Evolutionary conservation across 2,888 invertebrate genomes (phyloP).

Genomic region (Busseola fusca): DNA sequence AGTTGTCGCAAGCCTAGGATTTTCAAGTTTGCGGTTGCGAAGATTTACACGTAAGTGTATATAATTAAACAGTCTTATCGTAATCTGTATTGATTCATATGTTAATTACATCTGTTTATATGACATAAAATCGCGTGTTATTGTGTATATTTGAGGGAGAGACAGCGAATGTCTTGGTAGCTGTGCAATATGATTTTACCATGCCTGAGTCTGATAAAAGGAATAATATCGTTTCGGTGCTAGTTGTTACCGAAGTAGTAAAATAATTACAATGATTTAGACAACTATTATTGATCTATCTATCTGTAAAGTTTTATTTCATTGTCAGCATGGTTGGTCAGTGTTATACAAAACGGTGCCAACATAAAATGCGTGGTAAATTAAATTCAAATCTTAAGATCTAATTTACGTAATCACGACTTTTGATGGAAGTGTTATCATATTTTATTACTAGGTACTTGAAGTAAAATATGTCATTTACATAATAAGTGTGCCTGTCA

Average conservation of each 20-base stretch:
- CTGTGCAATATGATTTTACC: constrained; percentile 74
- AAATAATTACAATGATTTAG: constrained; percentile 50
- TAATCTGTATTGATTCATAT: constrained; percentile 72
- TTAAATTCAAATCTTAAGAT: constrained; percentile 24
- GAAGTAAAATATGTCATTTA: constrained; percentile 10
- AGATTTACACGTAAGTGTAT: constrained; percentile 76
- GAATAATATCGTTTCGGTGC: constrained; percentile 39
- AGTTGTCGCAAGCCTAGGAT: constrained; percentile 80
- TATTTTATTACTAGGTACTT: background rate
- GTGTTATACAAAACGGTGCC: constrained; percentile 71
- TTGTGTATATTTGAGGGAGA: constrained; percentile 86
- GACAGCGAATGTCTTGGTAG: constrained; percentile 79
- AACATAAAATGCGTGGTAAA: constrained; percentile 51
- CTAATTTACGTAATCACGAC: background rate
- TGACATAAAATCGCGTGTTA: constrained; percentile 63
- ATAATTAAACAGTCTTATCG: constrained; percentile 71
- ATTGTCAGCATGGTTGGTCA: constrained; percentile 72
- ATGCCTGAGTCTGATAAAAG: constrained; percentile 70
- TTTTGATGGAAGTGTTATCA: constrained; percentile 7
- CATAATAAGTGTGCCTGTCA: constrained; percentile 23
- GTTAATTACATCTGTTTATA: constrained; percentile 64
- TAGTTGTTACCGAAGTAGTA: constrained; percentile 37
- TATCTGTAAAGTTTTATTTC: constrained; percentile 54
- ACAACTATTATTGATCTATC: constrained; percentile 42
- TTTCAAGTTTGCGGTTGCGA: constrained; percentile 83